Percentiles rank a stretch among this genome's conserved stretches.
Evolutionary conservation across 2,113 vertebrate genomes (phyloP).

Genomic region (Grus americana): DNA sequence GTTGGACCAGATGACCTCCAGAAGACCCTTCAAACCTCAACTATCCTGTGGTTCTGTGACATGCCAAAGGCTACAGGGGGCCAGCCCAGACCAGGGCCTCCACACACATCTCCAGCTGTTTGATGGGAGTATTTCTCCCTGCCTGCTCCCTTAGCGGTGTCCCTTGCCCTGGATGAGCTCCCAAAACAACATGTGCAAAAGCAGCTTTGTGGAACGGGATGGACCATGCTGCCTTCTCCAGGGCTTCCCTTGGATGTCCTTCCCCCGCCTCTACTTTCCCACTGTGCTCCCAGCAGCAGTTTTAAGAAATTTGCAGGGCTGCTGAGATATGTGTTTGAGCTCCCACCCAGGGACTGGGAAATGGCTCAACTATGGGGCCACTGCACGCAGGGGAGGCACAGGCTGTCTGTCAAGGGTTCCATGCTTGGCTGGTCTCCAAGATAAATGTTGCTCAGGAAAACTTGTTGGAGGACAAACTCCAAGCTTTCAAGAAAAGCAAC

Average conservation of each 20-base stretch:
- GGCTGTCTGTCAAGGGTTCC: neutral
- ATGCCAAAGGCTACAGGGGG: neutral
- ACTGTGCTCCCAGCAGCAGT: neutral
- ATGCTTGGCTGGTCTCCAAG: neutral
- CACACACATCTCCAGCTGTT: rapidly evolving
- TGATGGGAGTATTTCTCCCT: neutral
- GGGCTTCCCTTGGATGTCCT: neutral
- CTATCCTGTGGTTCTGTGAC: neutral
- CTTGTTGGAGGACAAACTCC: neutral
- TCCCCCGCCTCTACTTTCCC: neutral
- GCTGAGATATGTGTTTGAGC: neutral
- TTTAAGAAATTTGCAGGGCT: neutral
- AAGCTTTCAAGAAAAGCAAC: neutral
- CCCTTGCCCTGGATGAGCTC: neutral
- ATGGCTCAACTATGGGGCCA: neutral
- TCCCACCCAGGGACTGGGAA: neutral
- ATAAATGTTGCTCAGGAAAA: neutral
- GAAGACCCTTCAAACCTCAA: neutral
- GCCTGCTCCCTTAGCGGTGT: neutral
- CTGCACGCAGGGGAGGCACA: neutral
- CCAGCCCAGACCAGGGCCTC: neutral
- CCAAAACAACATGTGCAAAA: neutral
- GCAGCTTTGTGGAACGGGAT: neutral
- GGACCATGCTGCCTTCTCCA: neutral
- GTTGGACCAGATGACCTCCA: neutral